Conservation (phyloP, 2,797 vertebrate species). For the Bradypodion pumilum region DNA sequence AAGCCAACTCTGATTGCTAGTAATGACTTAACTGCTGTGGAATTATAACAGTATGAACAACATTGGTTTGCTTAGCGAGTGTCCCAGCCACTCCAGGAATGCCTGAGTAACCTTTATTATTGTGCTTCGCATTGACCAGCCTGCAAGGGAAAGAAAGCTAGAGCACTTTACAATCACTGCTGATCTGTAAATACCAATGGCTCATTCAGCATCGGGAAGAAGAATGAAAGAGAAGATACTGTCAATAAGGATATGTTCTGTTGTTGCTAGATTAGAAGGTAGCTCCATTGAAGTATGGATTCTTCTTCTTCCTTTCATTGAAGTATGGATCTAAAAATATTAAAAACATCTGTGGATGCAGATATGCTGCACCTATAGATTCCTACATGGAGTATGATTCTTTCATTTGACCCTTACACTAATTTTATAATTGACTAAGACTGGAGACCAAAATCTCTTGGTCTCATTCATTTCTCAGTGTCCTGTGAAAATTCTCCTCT, state of each 20-base stretch:
- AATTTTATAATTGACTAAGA: not conserved
- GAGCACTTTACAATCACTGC: constrained; percentile 65
- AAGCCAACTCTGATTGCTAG: constrained; percentile 90
- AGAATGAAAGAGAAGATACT: constrained; percentile 58
- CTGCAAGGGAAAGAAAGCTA: constrained; percentile 71
- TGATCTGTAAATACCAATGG: constrained; percentile 72
- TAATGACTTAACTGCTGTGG: constrained; percentile 96
- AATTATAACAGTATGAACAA: constrained; percentile 95
- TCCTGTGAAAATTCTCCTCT: not conserved
- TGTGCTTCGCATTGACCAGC: constrained; percentile 67
- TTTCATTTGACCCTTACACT: not conserved
- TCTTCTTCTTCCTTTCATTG: not conserved
- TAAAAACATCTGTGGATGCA: no score
- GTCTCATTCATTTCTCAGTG: not conserved
- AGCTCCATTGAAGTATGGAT: not conserved
- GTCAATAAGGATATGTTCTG: constrained; percentile 42
- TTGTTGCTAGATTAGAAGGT: constrained; percentile 11
- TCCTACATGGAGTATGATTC: not conserved
- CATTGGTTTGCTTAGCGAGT: constrained; percentile 76
- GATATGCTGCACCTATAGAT: not conserved
- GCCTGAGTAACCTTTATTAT: constrained; percentile 72
- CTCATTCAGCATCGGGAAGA: constrained; percentile 72
- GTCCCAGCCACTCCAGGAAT: constrained; percentile 77
- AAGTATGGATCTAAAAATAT: no score
- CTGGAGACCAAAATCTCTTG: not conserved